phyloP scores from a whole-genome alignment of 2,797 vertebrate species.

The Liparis tanakae region DNA sequence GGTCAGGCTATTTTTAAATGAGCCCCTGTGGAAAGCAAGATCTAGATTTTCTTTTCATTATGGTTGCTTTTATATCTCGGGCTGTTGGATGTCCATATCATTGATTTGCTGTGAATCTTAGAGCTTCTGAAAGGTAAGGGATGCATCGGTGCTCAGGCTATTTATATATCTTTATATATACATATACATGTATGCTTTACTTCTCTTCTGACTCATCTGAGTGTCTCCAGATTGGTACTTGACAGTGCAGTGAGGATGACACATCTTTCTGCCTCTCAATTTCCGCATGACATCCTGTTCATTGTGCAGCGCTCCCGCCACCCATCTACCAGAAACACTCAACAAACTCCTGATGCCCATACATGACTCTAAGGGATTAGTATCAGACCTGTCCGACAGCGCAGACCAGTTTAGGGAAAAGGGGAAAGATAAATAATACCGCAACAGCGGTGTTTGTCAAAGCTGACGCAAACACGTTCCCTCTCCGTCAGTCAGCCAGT shows the following conservation, averaged over 20 bases:
- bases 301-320: conserved; percentile 48
- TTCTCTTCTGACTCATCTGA: conserved; percentile 31
- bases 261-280: conserved; percentile 60
- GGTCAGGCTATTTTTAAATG: conserved; percentile 80
- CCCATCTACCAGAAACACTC: conserved; percentile 64
- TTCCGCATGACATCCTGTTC: conserved; percentile 56
- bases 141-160: conserved; percentile 44
- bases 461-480: conserved; percentile 42
- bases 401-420: conserved; percentile 26
- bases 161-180: conserved; percentile 27
- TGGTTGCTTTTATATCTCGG: conserved; percentile 66
- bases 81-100: conserved; percentile 72
- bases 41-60: conserved; percentile 74
- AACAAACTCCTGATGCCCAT: conserved; percentile 48
- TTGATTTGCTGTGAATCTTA: conserved; percentile 78
- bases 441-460: conserved; percentile 48
- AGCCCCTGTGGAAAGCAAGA: conserved; percentile 76
- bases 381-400: conserved; percentile 33
- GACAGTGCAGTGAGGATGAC: conserved; percentile 54
- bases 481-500: conserved; percentile 17
- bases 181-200: conserved; percentile 36
- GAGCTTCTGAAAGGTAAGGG: conserved; percentile 81
- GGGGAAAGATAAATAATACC: conserved; percentile 26
- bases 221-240: conserved; percentile 35
- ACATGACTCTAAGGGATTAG: conserved; percentile 40